Evolutionary conservation across 2,888 invertebrate genomes (phyloP).

Genomic region (Brenthis daphne): DNA sequence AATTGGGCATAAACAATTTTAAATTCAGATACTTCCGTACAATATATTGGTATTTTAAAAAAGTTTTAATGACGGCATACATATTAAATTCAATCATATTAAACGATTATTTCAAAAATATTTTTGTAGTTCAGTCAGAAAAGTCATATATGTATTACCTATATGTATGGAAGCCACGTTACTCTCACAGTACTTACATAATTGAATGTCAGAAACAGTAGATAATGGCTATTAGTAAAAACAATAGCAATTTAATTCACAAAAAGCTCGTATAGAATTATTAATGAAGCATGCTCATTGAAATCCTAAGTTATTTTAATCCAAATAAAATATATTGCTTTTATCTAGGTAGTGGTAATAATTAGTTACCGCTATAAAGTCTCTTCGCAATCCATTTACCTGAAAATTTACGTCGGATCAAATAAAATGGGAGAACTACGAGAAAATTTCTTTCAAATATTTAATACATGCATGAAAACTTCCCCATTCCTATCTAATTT

Average conservation of each 20-base stretch:
- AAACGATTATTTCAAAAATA: too few relatives aligned
- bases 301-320: background rate
- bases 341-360: background rate
- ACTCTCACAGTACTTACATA: constrained; percentile 11
- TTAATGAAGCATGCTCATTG: background rate
- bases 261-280: background rate
- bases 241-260: too few relatives aligned
- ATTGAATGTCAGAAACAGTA: background rate
- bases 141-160: too few relatives aligned
- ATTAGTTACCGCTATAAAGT: background rate
- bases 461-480: too few relatives aligned
- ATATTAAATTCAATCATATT: too few relatives aligned
- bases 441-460: background rate
- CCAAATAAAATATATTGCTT: background rate
- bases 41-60: background rate
- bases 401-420: constrained; percentile 15
- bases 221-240: too few relatives aligned
- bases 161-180: background rate
- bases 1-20: constrained; percentile 6
- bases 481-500: too few relatives aligned
- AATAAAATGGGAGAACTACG: background rate
- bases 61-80: too few relatives aligned
- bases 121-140: too few relatives aligned
- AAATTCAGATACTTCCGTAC: background rate
- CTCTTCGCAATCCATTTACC: constrained; percentile 10